Percentiles rank a stretch among this genome's conserved stretches.
Conservation (phyloP, 1,140 invertebrate genomes). For the Polyergus mexicanus region DNA sequence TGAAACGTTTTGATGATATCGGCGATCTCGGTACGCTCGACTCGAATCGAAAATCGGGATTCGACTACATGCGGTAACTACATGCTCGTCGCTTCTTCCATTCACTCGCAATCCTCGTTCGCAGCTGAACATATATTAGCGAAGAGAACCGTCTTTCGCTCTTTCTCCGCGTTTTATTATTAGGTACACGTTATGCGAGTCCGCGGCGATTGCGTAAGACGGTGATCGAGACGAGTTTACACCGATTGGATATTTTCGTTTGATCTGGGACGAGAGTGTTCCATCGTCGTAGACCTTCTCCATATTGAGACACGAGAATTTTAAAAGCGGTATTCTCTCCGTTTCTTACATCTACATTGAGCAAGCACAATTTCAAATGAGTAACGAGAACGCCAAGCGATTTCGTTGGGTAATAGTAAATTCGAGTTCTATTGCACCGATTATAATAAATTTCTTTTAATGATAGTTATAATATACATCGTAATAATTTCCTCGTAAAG, state of each 20-base stretch:
- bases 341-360: slow-evolving; percentile 19
- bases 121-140: slow-evolving; percentile 20
- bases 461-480: not conserved
- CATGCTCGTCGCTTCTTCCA: not conserved
- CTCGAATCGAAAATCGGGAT: not conserved
- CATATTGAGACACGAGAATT: not conserved
- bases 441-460: slow-evolving; percentile 22
- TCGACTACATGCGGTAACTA: not conserved
- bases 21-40: not conserved
- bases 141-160: not conserved
- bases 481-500: not conserved
- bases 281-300: not conserved
- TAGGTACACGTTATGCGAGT: not conserved
- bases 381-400: slow-evolving; percentile 11
- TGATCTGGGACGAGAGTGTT: not conserved
- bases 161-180: slow-evolving; percentile 8
- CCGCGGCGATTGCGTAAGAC: not conserved
- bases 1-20: not conserved
- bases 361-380: slow-evolving; percentile 11
- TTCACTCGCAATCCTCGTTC: slow-evolving; percentile 13
- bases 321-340: slow-evolving; percentile 6
- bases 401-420: slow-evolving; percentile 7
- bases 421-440: slow-evolving; percentile 1
- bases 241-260: slow-evolving; percentile 22
- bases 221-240: slow-evolving; percentile 13